phyloP scores from a whole-genome alignment of 2,113 vertebrate genomes.

The Vulpes lagopus region DNA sequence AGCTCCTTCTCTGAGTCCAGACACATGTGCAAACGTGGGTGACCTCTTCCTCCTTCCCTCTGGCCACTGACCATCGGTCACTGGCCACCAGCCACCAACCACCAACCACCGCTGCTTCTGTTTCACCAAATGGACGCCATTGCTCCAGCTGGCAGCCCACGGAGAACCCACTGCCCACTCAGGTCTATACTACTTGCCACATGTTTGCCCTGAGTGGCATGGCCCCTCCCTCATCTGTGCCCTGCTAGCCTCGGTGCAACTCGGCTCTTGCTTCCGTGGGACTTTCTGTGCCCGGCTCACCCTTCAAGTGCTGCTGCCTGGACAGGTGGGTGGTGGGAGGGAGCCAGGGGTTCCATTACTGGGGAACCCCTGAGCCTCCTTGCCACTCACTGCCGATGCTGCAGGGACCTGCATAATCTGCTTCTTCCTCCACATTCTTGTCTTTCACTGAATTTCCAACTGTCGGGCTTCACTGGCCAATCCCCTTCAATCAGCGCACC shows the following conservation, averaged over 20 bases:
- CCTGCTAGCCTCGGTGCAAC: neutral
- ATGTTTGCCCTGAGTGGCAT: neutral
- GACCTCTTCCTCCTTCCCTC: accelerated
- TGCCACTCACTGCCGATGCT: accelerated
- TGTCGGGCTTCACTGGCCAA: accelerated
- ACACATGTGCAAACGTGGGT: neutral
- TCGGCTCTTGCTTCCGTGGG: neutral
- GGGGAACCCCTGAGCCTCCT: accelerated
- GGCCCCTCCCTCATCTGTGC: neutral
- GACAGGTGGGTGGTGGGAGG: neutral
- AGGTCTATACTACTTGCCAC: too few species aligned
- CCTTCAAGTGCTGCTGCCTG: neutral
- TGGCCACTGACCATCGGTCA: too few species aligned
- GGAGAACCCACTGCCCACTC: neutral
- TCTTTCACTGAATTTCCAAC: accelerated
- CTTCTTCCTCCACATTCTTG: accelerated
- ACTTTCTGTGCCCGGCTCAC: neutral
- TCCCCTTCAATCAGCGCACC: accelerated
- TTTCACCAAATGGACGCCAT: neutral
- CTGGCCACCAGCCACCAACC: too few species aligned
- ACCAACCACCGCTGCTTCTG: neutral
- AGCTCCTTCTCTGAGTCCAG: neutral
- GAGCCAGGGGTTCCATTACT: neutral
- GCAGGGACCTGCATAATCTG: accelerated
- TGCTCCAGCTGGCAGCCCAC: too few species aligned